Conservation (phyloP, 1,140 invertebrate species). For the Musca domestica region DNA sequence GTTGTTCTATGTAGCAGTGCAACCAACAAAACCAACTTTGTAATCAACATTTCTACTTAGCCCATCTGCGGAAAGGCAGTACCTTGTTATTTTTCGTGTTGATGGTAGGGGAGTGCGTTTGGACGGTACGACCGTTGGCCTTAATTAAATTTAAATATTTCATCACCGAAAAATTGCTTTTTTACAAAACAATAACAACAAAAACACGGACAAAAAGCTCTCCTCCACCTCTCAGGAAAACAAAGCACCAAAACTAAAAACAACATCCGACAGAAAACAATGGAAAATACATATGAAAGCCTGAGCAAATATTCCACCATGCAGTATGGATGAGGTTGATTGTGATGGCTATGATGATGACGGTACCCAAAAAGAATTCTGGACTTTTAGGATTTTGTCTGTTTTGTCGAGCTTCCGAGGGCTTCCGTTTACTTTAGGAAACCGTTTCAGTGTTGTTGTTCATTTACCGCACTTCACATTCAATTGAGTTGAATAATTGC, state of each 20-base stretch:
- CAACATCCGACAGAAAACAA: background rate
- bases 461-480: constrained; percentile 53
- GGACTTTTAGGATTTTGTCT: background rate
- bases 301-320: background rate
- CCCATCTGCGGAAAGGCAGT: too few species aligned
- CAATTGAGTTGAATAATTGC: constrained; percentile 55
- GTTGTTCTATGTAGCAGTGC: too few species aligned
- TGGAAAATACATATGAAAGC: background rate
- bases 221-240: constrained; percentile 24
- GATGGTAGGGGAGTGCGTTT: background rate
- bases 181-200: constrained; percentile 31
- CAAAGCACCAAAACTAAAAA: constrained; percentile 32
- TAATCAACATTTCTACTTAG: too few species aligned
- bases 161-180: constrained; percentile 55
- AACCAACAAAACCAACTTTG: too few species aligned
- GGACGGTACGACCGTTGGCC: constrained; percentile 45
- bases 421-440: constrained; percentile 13
- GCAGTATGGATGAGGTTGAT: background rate
- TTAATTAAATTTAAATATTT: constrained; percentile 56
- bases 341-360: background rate
- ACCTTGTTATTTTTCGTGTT: too few species aligned
- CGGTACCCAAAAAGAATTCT: constrained; percentile 7
- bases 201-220: constrained; percentile 8
- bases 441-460: constrained; percentile 17
- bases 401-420: background rate